A percentile compares a stretch with the other conserved stretches of the same genome.
Evolutionary conservation across 2,113 vertebrate species (phyloP).

Genomic region (Octodon degus): DNA sequence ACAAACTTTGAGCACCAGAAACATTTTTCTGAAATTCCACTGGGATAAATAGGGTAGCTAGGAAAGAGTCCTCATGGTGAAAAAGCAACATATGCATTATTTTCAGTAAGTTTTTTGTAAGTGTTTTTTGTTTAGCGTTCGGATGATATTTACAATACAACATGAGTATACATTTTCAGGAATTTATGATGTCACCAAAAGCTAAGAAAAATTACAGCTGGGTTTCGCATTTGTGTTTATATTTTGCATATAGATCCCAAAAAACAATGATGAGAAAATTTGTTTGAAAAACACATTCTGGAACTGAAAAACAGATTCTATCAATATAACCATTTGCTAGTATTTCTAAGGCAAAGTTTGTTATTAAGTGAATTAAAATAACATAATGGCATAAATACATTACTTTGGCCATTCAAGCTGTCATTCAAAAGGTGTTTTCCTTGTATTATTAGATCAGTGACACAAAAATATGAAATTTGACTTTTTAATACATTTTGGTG

Average conservation of each 20-base stretch:
- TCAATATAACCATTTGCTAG: constrained; percentile 71
- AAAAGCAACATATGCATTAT: constrained; percentile 71
- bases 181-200: constrained; percentile 71
- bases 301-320: constrained; percentile 73
- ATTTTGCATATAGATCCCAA: constrained; percentile 76
- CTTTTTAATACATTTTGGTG: constrained; percentile 64
- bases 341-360: constrained; percentile 63
- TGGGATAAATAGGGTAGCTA: constrained; percentile 77
- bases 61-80: constrained; percentile 75
- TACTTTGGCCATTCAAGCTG: constrained; percentile 48
- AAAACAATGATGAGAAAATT: constrained; percentile 70
- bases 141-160: constrained; percentile 74
- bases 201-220: constrained; percentile 68
- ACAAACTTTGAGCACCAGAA: constrained; percentile 67
- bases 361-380: constrained; percentile 74
- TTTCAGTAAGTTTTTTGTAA: constrained; percentile 54
- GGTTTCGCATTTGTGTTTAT: constrained; percentile 75
- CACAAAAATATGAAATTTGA: constrained; percentile 61
- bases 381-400: constrained; percentile 73
- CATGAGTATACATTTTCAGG: constrained; percentile 65
- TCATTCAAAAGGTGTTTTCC: constrained; percentile 62
- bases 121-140: constrained; percentile 44
- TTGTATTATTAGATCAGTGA: constrained; percentile 68
- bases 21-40: constrained; percentile 82
- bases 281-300: constrained; percentile 71